A percentile compares a stretch with the other conserved stretches of the same genome.
These are phyloP conservation scores for Saturnia japonica DNA, from an alignment of 2,888 invertebrate genomes.

Conservation along the genomic window DNA sequence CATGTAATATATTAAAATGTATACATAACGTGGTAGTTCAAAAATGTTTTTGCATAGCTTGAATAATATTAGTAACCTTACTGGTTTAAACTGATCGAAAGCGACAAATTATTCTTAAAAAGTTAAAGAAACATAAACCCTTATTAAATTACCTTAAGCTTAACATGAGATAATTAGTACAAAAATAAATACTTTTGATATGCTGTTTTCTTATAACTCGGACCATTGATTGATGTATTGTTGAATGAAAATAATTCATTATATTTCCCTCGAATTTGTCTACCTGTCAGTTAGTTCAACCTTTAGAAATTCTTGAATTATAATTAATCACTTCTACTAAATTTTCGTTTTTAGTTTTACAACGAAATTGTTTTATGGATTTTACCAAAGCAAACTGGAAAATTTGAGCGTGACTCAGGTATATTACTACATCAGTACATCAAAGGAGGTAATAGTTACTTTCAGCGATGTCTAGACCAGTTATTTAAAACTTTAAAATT, in stretches of 20 bases:
- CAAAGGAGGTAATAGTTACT: not conserved
- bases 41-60: no score
- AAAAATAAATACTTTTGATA: not conserved
- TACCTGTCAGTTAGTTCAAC: slow-evolving; percentile 23
- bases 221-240: slow-evolving; percentile 23
- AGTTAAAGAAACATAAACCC: not conserved
- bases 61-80: no score
- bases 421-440: not conserved
- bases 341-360: slow-evolving; percentile 12
- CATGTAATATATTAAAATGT: no score
- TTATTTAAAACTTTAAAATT: not conserved
- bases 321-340: not conserved
- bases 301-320: slow-evolving; percentile 16
- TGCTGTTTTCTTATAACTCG: slow-evolving; percentile 11
- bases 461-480: not conserved
- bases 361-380: not conserved
- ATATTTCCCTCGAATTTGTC: slow-evolving; percentile 25
- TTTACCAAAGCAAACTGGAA: not conserved
- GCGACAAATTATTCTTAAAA: no score
- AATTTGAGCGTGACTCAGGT: not conserved
- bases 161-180: not conserved
- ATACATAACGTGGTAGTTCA: no score
- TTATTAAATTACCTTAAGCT: not conserved
- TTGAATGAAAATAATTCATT: slow-evolving; percentile 26
- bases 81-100: no score